Conservation (phyloP, 1,140 invertebrate species). For the Drosophila yakuba region DNA sequence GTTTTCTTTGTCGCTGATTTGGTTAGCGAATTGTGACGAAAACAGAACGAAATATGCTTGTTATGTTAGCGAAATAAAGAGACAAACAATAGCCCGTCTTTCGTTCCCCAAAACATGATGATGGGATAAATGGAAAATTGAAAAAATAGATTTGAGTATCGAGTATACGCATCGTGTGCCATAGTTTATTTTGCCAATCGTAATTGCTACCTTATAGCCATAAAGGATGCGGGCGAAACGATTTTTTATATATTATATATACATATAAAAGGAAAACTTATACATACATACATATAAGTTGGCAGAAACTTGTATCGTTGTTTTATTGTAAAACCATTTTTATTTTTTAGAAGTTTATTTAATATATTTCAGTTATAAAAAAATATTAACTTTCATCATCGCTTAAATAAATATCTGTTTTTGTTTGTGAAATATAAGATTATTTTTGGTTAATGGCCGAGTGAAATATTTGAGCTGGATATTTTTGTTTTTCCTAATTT, state of each 20-base stretch:
- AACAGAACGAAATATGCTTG: slow-evolving; percentile 16
- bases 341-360: slow-evolving; percentile 16
- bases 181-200: slow-evolving; percentile 11
- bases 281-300: too few species aligned
- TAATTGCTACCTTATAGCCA: slow-evolving; percentile 12
- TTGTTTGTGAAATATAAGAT: slow-evolving; percentile 31
- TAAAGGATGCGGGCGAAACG: neutral
- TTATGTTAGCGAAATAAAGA: slow-evolving; percentile 5
- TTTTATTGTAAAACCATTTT: too few species aligned
- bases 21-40: slow-evolving; percentile 49
- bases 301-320: too few species aligned
- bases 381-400: slow-evolving; percentile 16
- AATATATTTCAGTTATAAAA: neutral
- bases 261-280: too few species aligned
- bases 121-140: neutral
- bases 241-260: too few species aligned
- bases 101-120: slow-evolving; percentile 5
- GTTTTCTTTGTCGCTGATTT: slow-evolving; percentile 23
- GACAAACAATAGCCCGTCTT: slow-evolving; percentile 20
- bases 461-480: slow-evolving; percentile 55
- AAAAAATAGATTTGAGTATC: slow-evolving; percentile 7
- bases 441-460: slow-evolving; percentile 30
- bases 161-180: slow-evolving; percentile 42
- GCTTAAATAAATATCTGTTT: slow-evolving; percentile 25
- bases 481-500: slow-evolving; percentile 17